A percentile compares a stretch with the other conserved stretches of the same genome.
Evolutionary conservation across 2,797 vertebrate genomes (phyloP).

Genomic region (Chrysocyon brachyurus): DNA sequence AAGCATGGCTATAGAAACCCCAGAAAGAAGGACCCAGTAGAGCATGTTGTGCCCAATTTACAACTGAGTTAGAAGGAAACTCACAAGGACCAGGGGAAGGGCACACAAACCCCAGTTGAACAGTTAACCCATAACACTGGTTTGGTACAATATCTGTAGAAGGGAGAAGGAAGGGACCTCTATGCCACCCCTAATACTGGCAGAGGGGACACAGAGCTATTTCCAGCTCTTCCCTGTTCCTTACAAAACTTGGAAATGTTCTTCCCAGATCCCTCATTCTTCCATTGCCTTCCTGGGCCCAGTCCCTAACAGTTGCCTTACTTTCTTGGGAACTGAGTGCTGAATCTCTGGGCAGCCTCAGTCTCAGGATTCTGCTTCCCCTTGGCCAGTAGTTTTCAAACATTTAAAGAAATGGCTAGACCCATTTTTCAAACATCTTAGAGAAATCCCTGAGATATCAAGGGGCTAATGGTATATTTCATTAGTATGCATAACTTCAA

Average conservation of each 20-base stretch:
- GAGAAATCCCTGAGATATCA: constrained; percentile 23
- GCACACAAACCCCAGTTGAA: not conserved
- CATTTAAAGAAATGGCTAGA: constrained; percentile 43
- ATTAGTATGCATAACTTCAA: not conserved
- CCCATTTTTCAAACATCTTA: constrained; percentile 38
- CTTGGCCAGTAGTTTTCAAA: constrained; percentile 38
- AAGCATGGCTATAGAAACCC: not conserved
- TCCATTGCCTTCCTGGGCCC: not conserved
- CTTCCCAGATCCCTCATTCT: not conserved
- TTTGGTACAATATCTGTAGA: rapidly evolving
- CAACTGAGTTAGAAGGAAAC: not conserved
- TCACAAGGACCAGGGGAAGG: not conserved
- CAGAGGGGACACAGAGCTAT: not conserved
- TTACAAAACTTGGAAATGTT: not conserved
- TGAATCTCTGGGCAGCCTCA: not conserved
- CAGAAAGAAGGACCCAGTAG: not conserved
- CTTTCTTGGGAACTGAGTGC: not conserved
- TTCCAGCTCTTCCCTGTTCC: not conserved
- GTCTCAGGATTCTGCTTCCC: not conserved
- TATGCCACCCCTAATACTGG: not conserved
- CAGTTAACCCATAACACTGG: not conserved
- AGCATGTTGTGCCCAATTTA: too few relatives aligned
- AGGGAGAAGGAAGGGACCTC: not conserved
- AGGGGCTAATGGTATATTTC: not conserved
- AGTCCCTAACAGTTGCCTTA: not conserved